These are phyloP conservation scores for Cherax destructor DNA, from an alignment of 1,140 invertebrate genomes.

Conservation along the genomic window DNA sequence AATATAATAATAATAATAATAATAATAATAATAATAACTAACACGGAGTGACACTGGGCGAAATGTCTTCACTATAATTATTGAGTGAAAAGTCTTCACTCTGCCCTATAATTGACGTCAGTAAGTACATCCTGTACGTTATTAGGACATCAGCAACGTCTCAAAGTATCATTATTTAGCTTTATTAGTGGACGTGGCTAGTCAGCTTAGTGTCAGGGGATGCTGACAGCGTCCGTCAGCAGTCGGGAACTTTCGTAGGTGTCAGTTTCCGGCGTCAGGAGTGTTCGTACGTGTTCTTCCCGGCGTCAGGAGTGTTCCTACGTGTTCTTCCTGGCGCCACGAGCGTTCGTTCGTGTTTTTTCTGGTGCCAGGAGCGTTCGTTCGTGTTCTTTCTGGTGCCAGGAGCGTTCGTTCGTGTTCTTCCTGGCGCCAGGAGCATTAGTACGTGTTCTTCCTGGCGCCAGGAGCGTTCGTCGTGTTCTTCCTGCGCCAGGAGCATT, in stretches of 20 bases:
- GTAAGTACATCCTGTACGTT: conserved; percentile 29
- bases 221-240: conserved; percentile 6
- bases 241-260: neutral
- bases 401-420: no score
- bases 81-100: conserved; percentile 7
- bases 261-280: no score
- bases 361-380: no score
- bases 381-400: no score
- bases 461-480: no score
- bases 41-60: conserved; percentile 23
- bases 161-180: conserved; percentile 42
- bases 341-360: neutral
- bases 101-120: no score
- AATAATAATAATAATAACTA: no score
- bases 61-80: conserved; percentile 50
- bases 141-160: conserved; percentile 31
- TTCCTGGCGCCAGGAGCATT: no score
- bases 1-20: no score
- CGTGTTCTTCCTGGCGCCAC: neutral
- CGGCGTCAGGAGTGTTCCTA: conserved; percentile 8
- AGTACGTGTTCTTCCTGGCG: no score
- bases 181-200: conserved; percentile 38
- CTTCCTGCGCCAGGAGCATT: neutral
- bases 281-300: no score
- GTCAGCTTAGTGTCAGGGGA: conserved; percentile 45